Conservation (phyloP, 53 echinoderm and acorn worm genomes). For the Patiria pectinifera region DNA sequence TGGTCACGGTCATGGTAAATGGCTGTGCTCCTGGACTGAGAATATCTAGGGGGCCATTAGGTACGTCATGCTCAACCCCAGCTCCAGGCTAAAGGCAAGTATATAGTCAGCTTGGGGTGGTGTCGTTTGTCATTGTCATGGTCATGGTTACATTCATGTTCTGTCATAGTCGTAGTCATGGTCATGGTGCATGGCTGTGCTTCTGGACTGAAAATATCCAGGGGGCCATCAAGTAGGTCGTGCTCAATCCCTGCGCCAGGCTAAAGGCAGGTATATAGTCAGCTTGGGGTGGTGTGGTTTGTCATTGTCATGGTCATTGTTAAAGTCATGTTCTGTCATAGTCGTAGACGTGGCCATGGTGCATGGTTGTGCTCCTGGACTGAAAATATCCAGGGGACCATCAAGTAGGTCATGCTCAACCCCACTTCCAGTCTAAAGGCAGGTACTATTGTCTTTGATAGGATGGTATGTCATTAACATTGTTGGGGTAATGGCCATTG, state of each 20-base stretch:
- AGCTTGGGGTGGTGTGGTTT: not conserved
- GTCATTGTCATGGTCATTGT: not conserved
- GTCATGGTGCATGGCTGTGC: constrained; percentile 66
- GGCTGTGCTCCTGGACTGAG: constrained; percentile 94
- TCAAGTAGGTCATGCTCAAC: constrained; percentile 94
- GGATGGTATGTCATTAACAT: not conserved
- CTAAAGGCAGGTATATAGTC: constrained; percentile 74
- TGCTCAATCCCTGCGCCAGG: constrained; percentile 94
- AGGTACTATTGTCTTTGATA: not conserved
- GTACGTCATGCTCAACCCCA: constrained; percentile 94
- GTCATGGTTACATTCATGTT: too few relatives aligned
- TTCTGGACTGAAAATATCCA: constrained; percentile 98
- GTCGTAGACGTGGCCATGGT: too few relatives aligned
- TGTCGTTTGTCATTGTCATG: not conserved
- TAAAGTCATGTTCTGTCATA: too few relatives aligned
- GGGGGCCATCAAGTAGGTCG: constrained; percentile 91
- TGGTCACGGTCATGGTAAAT: not conserved
- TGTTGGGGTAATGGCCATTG: too few relatives aligned
- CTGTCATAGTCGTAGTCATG: too few relatives aligned
- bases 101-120: not conserved
- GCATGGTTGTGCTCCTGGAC: constrained; percentile 90
- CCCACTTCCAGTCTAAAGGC: constrained; percentile 96
- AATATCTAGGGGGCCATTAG: constrained; percentile 95
- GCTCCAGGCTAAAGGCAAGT: constrained; percentile 92
- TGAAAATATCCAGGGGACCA: constrained; percentile 94